A percentile compares a stretch with the other conserved stretches of the same genome.
Conservation (phyloP, 2,797 vertebrate genomes). For the Hydrophis major region DNA sequence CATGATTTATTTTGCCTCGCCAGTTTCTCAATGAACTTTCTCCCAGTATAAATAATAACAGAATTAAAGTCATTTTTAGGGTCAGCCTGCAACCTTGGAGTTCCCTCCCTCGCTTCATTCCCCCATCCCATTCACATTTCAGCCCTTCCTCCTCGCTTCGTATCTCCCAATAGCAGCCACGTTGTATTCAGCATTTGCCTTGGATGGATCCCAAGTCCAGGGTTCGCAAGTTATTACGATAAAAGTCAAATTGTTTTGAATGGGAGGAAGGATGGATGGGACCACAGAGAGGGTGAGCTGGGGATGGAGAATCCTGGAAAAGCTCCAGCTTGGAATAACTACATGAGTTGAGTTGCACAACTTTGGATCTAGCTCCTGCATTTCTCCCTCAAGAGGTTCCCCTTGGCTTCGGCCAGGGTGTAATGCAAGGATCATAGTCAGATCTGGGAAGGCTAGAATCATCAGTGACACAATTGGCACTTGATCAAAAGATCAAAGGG, state of each 20-base stretch:
- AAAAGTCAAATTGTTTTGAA: slow-evolving; percentile 64
- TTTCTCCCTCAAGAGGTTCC: not conserved
- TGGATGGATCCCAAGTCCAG: slow-evolving; percentile 55
- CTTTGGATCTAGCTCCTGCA: not conserved
- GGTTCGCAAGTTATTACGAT: slow-evolving; percentile 67
- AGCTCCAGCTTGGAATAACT: not conserved
- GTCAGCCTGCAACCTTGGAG: slow-evolving; percentile 51
- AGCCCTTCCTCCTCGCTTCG: slow-evolving; percentile 34
- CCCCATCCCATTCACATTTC: not conserved
- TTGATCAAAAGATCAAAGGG: not conserved
- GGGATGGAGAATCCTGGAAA: not conserved
- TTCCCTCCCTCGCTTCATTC: slow-evolving; percentile 38
- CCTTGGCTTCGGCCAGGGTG: not conserved
- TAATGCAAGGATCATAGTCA: not conserved
- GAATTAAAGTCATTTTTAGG: slow-evolving; percentile 61
- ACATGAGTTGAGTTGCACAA: not conserved
- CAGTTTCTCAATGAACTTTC: slow-evolving; percentile 64
- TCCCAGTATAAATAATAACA: slow-evolving; percentile 63
- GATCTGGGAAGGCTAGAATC: not conserved
- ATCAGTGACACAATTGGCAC: not conserved
- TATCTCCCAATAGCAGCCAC: slow-evolving; percentile 50
- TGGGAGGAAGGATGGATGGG: slow-evolving; percentile 20
- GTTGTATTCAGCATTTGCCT: slow-evolving; percentile 66
- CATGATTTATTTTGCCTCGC: slow-evolving; percentile 38
- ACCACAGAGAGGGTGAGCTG: not conserved